Evolutionary conservation across 2,888 invertebrate species (phyloP), one percentile per base, ranked within the genome.

Genomic region (Steromphala cineraria): DNA sequence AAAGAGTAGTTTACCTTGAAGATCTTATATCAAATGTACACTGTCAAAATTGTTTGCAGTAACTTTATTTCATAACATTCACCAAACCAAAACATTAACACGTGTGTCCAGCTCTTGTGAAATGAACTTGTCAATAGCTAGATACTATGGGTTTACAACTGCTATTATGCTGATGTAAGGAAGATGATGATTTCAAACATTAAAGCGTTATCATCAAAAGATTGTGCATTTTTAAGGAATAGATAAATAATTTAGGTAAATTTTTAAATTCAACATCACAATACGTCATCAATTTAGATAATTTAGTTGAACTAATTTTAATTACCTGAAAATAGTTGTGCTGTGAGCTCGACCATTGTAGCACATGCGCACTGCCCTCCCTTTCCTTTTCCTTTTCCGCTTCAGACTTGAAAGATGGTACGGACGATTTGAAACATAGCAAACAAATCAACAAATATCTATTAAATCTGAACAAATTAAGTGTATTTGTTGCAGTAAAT

Each of bases 81-180:
- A 71, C 19, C 0, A 71, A 10, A 36, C 40, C 13, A 71, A 71
- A 71, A 71, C 71, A 71, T 71, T 7, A 7, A 71, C 71, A 71
- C 71, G 71, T 71, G 71, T 71, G 71, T 2, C 71, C 28, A 31
- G n/a, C 28, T 71, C 71, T 71, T 71, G 71, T 71, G 71, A 15
- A 71, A 71, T 40, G 71, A 17, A 71, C 62, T 62, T 62, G 62
- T 62, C 62, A 62, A 62, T 62, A 28, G 13, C 62, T 24, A 7
- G 28, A 62, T 21, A 21, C 13, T 24, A 28, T 13, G 1, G 62
- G 0, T 8, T 2, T 62, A 62, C 62, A 62, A 62, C 62, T 62
- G 13, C 5, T 17, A 62, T 7, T 62, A 28, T 17, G 4, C 3
- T 10, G 4, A 24, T 28, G 28, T 5, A 36, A 36, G 36, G 36